These are phyloP conservation scores for Atopsyche davidsoni DNA, from an alignment of 1,140 invertebrate species.

Conservation along the genomic window DNA sequence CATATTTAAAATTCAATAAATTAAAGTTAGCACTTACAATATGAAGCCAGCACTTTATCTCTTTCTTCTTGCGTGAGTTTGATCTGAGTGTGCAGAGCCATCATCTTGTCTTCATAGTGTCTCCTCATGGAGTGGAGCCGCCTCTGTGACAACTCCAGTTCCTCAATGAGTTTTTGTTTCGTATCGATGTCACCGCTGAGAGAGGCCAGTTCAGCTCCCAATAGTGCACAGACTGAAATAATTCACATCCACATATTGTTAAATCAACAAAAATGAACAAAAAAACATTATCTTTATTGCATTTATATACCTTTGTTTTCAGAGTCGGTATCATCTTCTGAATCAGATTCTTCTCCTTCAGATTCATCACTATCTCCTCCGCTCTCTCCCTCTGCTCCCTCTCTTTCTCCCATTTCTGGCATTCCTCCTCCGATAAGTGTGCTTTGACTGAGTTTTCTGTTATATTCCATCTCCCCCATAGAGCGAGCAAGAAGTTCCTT, in stretches of 20 bases:
- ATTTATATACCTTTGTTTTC: conserved; percentile 43
- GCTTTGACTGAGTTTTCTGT: conserved; percentile 27
- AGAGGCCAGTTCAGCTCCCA: conserved; percentile 68
- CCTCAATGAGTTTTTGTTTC: conserved; percentile 89
- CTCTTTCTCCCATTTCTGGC: conserved; percentile 45
- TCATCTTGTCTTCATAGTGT: conserved; percentile 94
- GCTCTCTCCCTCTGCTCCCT: conserved; percentile 54
- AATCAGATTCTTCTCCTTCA: conserved; percentile 33
- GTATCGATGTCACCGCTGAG: conserved; percentile 87
- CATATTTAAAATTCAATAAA: neutral
- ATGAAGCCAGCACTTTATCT: conserved; percentile 80
- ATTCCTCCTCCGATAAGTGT: conserved; percentile 42
- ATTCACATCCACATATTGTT: conserved; percentile 5
- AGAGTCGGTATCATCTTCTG: conserved; percentile 46
- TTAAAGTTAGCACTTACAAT: conserved; percentile 39
- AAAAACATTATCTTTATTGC: conserved; percentile 10
- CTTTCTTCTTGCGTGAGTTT: conserved; percentile 86
- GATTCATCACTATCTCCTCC: conserved; percentile 57
- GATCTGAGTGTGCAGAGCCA: conserved; percentile 81
- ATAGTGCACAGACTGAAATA: conserved; percentile 34
- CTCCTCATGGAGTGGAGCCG: conserved; percentile 75
- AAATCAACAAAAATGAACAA: neutral
- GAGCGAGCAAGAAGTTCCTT: conserved; percentile 44
- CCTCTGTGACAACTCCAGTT: conserved; percentile 82
- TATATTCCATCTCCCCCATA: conserved; percentile 46